Evolutionary conservation across 2,113 vertebrate genomes (phyloP), one percentile per base, ranked within the genome.

Genomic region (Ellobius talpinus): DNA sequence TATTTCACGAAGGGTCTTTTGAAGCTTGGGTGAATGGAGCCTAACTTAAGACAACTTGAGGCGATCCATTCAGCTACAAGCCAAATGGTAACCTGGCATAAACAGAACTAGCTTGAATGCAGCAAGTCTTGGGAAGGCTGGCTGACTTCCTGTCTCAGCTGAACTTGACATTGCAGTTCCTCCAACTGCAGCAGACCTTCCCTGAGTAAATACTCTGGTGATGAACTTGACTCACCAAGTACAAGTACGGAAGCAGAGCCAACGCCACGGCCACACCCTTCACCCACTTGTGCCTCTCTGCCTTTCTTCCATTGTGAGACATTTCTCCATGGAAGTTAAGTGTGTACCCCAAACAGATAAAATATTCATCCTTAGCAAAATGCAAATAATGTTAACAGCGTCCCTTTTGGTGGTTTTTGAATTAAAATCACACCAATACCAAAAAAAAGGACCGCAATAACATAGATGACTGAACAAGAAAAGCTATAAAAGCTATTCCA

Each of bases 141-240:
- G 47, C 52, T 96, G 95, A 90, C 58, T 88, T 81, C 91, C 11
- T 87, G 50, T n/a, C 84, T 94, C 78, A 52, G 78, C 61, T 79
- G 89, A 96, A 79, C 72, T 82, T 77, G 65, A 92, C 55, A 58
- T 91, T 74, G 89, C 52, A 96, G 94, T 65, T 96, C 87, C 88
- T 94, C 0, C 7, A 94, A 86, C 4, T 33, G 61, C 12, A 91
- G 52, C 63, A 55, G n/a, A 81, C 45, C 33, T 66, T 76, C 73
- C 24, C 36, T 8, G 52, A 68, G 50, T 45, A 66, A 87, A 94
- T 29, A 66, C 68, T 36, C 63, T 74, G 72, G 65, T 50, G 87
- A 52, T 61, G 76, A 92, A 63, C 65, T 19, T 90, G 42, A 92
- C 23, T 29, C 26, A 36, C 42, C 58, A 16, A 50, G 47, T 16